Percentiles rank a stretch among this genome's conserved stretches.
phyloP scores from a whole-genome alignment of 2,888 invertebrate genomes.

The Steromphala cineraria region DNA sequence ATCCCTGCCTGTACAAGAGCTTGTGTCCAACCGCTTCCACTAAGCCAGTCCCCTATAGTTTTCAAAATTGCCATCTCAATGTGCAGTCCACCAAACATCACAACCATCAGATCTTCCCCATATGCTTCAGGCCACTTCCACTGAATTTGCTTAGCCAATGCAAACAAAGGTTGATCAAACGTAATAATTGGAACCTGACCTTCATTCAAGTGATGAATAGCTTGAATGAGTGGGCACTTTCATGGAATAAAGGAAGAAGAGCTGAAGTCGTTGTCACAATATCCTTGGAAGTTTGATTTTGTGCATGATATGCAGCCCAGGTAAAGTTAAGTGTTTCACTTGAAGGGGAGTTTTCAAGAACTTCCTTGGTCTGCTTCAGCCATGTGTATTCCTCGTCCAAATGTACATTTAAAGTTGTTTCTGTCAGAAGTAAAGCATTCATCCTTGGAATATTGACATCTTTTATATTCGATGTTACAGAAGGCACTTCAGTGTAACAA shows the following conservation, averaged over 20 bases:
- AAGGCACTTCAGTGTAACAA: too few relatives aligned
- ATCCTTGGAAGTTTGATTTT: too few relatives aligned
- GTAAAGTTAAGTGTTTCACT: too few relatives aligned
- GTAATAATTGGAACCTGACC: constrained; percentile 54
- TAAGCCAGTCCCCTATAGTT: constrained; percentile 47
- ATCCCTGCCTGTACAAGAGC: constrained; percentile 47
- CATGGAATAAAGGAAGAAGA: constrained; percentile 48
- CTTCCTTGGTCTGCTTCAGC: too few relatives aligned
- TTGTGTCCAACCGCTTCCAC: constrained; percentile 56
- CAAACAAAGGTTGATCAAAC: constrained; percentile 57
- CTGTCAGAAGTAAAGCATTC: too few relatives aligned
- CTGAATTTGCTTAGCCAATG: constrained; percentile 61
- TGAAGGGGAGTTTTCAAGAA: too few relatives aligned
- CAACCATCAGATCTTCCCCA: constrained; percentile 54
- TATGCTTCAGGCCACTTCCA: constrained; percentile 57
- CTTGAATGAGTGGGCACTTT: constrained; percentile 37
- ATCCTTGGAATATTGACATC: too few relatives aligned
- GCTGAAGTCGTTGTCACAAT: background rate
- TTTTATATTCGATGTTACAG: too few relatives aligned
- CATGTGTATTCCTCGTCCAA: too few relatives aligned
- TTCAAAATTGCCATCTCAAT: constrained; percentile 59
- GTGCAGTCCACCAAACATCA: constrained; percentile 65
- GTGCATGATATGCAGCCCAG: too few relatives aligned
- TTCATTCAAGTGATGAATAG: constrained; percentile 45
- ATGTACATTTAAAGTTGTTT: too few relatives aligned